Evolutionary conservation across 2,113 vertebrate genomes (phyloP).

Genomic region (Microtus richardsoni): DNA sequence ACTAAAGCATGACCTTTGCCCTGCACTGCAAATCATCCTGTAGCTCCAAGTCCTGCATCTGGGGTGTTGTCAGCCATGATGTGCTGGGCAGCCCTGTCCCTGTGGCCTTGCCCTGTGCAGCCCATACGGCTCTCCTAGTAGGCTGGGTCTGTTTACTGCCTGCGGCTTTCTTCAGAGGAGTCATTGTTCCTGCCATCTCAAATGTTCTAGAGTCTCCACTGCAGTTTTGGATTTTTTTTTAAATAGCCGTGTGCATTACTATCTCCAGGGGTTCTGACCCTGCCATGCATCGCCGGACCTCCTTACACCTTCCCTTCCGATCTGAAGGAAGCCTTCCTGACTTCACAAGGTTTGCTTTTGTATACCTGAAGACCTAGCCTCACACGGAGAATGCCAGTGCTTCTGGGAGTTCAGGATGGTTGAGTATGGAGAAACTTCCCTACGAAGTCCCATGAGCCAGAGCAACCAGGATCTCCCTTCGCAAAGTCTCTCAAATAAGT

Average conservation of each 20-base stretch:
- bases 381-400: no score
- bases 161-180: background rate
- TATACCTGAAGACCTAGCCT: background rate
- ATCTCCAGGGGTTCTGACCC: background rate
- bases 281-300: background rate
- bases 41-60: background rate
- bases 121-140: background rate
- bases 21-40: background rate
- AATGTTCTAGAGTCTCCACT: background rate
- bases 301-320: background rate
- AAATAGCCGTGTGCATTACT: background rate
- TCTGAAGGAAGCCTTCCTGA: background rate
- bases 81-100: no score
- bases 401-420: background rate
- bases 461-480: background rate
- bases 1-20: background rate
- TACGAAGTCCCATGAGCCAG: background rate
- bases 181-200: background rate
- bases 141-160: background rate
- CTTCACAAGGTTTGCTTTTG: background rate
- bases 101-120: no score
- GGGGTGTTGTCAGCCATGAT: background rate
- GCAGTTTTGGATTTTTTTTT: background rate
- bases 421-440: background rate
- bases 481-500: background rate